Conservation (phyloP, 64 coral and sea anemone genomes). For the Astreopora myriophthalma region DNA sequence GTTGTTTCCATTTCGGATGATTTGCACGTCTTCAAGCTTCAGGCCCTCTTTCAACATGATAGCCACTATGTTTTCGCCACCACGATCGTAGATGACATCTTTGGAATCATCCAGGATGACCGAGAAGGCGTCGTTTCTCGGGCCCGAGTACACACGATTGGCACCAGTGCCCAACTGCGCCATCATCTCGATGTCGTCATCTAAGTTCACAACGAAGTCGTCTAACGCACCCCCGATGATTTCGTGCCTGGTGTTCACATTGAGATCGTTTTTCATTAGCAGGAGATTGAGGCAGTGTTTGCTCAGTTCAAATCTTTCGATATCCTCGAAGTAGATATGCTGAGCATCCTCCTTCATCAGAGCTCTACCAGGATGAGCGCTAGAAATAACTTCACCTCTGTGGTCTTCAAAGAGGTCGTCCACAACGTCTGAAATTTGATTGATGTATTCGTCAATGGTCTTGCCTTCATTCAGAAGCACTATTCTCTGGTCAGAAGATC, state of each 20-base stretch:
- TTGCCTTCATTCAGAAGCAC: background rate
- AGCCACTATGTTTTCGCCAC: background rate
- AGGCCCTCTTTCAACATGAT: background rate
- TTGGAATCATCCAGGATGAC: background rate
- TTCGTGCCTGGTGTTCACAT: background rate
- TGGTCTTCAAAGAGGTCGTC: background rate
- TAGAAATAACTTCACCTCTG: background rate
- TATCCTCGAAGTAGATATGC: background rate
- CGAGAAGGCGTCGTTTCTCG: background rate
- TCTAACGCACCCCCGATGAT: constrained; percentile 9
- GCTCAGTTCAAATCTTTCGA: constrained; percentile 41
- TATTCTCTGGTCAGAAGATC: background rate
- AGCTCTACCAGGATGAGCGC: background rate
- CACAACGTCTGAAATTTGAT: background rate
- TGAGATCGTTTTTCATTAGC: background rate
- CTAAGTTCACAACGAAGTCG: background rate
- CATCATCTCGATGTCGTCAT: background rate
- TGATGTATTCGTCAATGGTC: background rate
- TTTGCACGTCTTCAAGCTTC: background rate
- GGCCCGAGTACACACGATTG: constrained; percentile 22
- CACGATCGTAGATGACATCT: constrained; percentile 26
- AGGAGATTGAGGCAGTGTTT: constrained; percentile 2
- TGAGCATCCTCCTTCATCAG: background rate
- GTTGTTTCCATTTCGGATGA: background rate
- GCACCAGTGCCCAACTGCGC: background rate